Conservation (phyloP, 2,113 vertebrate species). For the Columbina picui region DNA sequence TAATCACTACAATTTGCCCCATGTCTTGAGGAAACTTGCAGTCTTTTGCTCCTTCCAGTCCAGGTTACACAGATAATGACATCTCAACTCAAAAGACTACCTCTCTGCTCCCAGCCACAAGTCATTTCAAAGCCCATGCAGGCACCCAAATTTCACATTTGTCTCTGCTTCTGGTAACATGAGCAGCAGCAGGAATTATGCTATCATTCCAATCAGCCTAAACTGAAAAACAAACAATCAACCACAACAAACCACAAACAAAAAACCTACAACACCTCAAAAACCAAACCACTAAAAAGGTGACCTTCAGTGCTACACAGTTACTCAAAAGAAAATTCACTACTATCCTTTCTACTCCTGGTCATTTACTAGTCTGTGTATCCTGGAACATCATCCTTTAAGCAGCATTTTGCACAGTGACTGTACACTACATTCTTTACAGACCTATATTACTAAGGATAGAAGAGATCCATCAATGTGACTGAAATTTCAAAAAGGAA, state of each 20-base stretch:
- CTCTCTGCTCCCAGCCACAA: neutral
- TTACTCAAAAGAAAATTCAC: neutral
- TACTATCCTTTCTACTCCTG: neutral
- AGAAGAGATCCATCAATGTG: neutral
- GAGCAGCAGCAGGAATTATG: neutral
- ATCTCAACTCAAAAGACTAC: neutral
- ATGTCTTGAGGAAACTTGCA: neutral
- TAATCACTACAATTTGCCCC: conserved; percentile 34
- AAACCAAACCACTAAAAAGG: neutral
- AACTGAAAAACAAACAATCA: neutral
- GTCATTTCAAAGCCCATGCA: neutral
- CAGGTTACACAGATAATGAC: neutral
- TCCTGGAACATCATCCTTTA: neutral
- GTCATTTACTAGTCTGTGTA: neutral
- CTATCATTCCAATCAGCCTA: neutral
- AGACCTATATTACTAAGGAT: neutral
- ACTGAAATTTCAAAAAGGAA: neutral
- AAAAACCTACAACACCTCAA: neutral
- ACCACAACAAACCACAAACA: neutral
- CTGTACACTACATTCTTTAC: neutral
- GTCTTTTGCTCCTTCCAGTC: neutral
- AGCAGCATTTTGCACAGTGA: neutral
- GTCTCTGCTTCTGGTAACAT: neutral
- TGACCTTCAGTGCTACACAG: neutral
- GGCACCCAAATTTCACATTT: neutral